Conservation (phyloP, 2,113 vertebrate genomes). For the Heliornis fulica region DNA sequence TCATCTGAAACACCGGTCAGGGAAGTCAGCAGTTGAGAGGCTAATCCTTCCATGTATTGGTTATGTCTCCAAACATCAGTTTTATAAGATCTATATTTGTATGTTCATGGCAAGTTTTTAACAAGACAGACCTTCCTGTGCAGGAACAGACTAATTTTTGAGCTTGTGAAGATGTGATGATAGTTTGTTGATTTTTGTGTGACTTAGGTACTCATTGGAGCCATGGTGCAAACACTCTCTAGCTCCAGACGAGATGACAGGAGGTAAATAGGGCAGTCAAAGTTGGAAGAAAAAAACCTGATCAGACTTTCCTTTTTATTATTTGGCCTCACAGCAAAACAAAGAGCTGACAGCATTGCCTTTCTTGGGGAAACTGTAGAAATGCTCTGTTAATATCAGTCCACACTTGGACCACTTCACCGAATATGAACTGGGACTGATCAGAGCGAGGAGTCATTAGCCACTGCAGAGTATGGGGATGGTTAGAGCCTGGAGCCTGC, state of each 20-base stretch:
- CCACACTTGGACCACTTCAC: accelerated
- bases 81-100: neutral
- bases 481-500: neutral
- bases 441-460: neutral
- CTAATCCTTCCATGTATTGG: neutral
- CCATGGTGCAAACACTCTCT: neutral
- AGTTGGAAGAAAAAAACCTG: neutral
- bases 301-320: neutral
- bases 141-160: neutral
- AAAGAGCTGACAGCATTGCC: conserved; percentile 11
- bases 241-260: neutral
- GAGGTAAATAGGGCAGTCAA: neutral
- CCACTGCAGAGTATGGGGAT: neutral
- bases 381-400: neutral
- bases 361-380: neutral
- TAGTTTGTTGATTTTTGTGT: neutral
- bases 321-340: neutral
- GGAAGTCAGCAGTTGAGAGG: neutral
- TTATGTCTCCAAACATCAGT: neutral
- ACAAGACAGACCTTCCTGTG: neutral
- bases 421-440: neutral
- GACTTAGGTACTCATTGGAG: neutral
- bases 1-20: neutral
- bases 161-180: neutral
- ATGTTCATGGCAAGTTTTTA: neutral